Evolutionary conservation across 2,797 vertebrate genomes (phyloP).

Genomic region (Triplophysa yarkandensis): DNA sequence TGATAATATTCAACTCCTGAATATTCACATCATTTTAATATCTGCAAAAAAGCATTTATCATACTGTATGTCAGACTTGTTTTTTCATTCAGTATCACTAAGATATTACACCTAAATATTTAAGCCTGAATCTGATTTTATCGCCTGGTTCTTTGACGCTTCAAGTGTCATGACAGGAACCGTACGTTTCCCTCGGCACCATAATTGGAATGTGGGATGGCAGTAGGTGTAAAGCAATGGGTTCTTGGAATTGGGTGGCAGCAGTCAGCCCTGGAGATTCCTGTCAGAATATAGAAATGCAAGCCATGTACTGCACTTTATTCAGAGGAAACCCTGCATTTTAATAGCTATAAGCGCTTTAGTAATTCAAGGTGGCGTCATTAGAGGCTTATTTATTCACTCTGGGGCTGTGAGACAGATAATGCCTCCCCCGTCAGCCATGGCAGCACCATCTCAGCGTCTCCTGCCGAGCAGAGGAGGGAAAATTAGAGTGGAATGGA

Average conservation of each 20-base stretch:
- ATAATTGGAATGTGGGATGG: conserved; percentile 76
- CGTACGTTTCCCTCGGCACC: conserved; percentile 59
- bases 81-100: conserved; percentile 3
- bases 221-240: conserved; percentile 74
- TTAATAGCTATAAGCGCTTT: conserved; percentile 76
- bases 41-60: not conserved
- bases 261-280: conserved; percentile 66
- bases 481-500: conserved; percentile 71
- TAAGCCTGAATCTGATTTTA: conserved; percentile 32
- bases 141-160: conserved; percentile 34
- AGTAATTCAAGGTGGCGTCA: conserved; percentile 75
- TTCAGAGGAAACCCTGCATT: conserved; percentile 66
- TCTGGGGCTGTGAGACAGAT: conserved; percentile 63
- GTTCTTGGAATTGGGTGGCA: conserved; percentile 71
- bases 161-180: conserved; percentile 61
- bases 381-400: conserved; percentile 77
- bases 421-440: conserved; percentile 67
- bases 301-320: conserved; percentile 58
- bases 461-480: conserved; percentile 67
- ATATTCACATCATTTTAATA: conserved; percentile 2
- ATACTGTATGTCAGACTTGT: conserved; percentile 7
- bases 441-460: conserved; percentile 65
- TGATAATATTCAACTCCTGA: not conserved
- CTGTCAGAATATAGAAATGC: conserved; percentile 68
- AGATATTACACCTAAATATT: conserved; percentile 10